Percentiles rank a stretch among this genome's conserved stretches.
Conservation (phyloP, 2,797 vertebrate genomes). For the Muscicapa striata region DNA sequence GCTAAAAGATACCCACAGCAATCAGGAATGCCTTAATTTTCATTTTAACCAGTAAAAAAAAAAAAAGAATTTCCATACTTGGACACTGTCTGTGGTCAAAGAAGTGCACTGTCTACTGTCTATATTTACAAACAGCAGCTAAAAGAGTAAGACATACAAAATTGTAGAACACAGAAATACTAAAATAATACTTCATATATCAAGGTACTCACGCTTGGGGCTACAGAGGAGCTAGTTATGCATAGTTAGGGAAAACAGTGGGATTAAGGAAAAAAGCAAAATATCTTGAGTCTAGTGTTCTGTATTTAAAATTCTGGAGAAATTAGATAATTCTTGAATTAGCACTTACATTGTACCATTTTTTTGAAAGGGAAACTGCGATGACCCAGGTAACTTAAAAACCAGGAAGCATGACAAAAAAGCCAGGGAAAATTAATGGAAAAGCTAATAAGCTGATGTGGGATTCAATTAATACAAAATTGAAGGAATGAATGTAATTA, state of each 20-base stretch:
- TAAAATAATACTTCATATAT: background rate
- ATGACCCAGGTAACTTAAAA: background rate
- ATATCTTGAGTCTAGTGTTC: background rate
- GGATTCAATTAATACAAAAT: slow-evolving; percentile 57
- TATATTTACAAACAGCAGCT: background rate
- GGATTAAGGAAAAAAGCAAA: background rate
- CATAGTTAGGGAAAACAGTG: background rate
- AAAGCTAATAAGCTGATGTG: slow-evolving; percentile 32
- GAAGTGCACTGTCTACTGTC: background rate
- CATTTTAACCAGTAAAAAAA: background rate
- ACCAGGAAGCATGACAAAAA: slow-evolving; percentile 15
- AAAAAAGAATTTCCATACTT: background rate
- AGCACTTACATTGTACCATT: background rate
- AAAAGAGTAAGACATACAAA: background rate
- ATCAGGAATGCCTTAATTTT: background rate
- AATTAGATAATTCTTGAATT: background rate
- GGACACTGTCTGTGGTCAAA: background rate
- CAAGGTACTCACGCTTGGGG: background rate
- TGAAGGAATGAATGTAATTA: slow-evolving; percentile 55
- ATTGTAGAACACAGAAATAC: background rate
- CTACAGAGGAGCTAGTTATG: background rate
- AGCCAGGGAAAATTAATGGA: slow-evolving; percentile 28
- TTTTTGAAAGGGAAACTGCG: background rate
- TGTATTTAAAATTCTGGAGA: background rate
- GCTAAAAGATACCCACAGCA: background rate